Evolutionary conservation across 2,888 invertebrate species (phyloP).

Genomic region (Cremastobaeus sp.): DNA sequence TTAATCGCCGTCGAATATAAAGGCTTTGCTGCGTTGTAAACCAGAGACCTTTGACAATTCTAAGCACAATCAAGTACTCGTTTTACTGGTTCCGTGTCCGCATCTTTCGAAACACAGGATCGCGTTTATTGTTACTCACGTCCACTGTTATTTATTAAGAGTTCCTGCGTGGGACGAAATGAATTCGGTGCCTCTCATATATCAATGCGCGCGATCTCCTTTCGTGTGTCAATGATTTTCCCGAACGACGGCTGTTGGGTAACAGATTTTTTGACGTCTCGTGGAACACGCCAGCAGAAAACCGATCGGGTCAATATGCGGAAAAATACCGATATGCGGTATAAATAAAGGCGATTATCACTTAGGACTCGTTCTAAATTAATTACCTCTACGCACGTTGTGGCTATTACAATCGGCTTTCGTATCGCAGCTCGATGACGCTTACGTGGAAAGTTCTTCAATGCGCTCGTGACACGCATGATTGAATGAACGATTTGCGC

Average conservation of each 20-base stretch:
- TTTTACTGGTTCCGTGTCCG: slow-evolving; percentile 43
- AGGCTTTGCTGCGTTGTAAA: slow-evolving; percentile 18
- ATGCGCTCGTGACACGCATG: slow-evolving; percentile 43
- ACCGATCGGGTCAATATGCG: neutral
- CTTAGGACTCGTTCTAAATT: slow-evolving; percentile 41
- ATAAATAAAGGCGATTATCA: slow-evolving; percentile 41
- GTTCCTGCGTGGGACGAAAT: slow-evolving; percentile 54
- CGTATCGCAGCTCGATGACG: slow-evolving; percentile 20
- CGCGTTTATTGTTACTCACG: slow-evolving; percentile 46
- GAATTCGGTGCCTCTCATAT: slow-evolving; percentile 48
- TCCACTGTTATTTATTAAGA: slow-evolving; percentile 42
- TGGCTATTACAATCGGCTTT: slow-evolving; percentile 46
- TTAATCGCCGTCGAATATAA: too few species aligned
- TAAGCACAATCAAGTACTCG: slow-evolving; percentile 30
- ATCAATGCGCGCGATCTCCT: slow-evolving; percentile 45
- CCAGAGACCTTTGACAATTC: slow-evolving; percentile 35
- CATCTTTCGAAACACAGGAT: slow-evolving; percentile 49
- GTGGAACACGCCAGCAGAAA: neutral
- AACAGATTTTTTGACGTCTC: slow-evolving; percentile 19
- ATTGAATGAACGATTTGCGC: slow-evolving; percentile 37
- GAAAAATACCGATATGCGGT: slow-evolving; percentile 7
- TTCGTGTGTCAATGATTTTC: slow-evolving; percentile 43
- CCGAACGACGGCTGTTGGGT: slow-evolving; percentile 35
- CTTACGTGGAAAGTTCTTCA: slow-evolving; percentile 39
- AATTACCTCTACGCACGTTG: slow-evolving; percentile 50